Evolutionary conservation across 2,888 invertebrate genomes (phyloP), one percentile per base, ranked within the genome.

Genomic region (Drepanosiphum platanoidis): DNA sequence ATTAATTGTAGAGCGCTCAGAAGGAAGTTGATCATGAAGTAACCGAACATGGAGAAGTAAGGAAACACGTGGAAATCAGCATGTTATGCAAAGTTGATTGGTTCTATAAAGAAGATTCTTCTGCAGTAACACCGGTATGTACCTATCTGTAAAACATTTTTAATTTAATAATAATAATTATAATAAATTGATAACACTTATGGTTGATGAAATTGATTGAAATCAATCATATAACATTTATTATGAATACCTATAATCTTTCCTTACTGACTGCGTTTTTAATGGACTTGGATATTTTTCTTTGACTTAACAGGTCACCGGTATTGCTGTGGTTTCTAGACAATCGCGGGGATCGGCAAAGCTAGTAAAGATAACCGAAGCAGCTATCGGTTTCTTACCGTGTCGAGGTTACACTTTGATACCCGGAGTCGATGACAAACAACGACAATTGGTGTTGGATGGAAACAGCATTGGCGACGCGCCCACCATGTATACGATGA

Each of bases 31-130:
- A 89, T 88, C 90, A 89, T 88, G 88, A 88, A 87, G 87, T 90
- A 75, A 89, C 89, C 70, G 89, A 89, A 86, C 89, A 90, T 86
- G 90, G 90, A 72, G 86, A 87, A 36, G 89, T 93, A 88, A 93
- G 93, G 88, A 93, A 93, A 90, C 91, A 91, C 88, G 92, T 93
- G 11, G 92, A 92, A 88, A 91, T 93, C 64, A 92, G 90, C 87
- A 92, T 93, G 52, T 91, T 92, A 64, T 93, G 93, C 89, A 93
- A 93, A 91, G 92, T 93, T 9, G 93, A 93, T 89, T 93, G 93
- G 92, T 93, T 92, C 88, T 93, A 93, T 89, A 92, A 92, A 82
- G 91, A 91, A 87, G 92, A 92, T 30, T 91, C 91, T 8, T 92
- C 93, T 88, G 90, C 88, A 46, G 87, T 88, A 52, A 84, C 30